Conservation (phyloP, 2,113 vertebrate species). For the Onychorhynchus coronatus region DNA sequence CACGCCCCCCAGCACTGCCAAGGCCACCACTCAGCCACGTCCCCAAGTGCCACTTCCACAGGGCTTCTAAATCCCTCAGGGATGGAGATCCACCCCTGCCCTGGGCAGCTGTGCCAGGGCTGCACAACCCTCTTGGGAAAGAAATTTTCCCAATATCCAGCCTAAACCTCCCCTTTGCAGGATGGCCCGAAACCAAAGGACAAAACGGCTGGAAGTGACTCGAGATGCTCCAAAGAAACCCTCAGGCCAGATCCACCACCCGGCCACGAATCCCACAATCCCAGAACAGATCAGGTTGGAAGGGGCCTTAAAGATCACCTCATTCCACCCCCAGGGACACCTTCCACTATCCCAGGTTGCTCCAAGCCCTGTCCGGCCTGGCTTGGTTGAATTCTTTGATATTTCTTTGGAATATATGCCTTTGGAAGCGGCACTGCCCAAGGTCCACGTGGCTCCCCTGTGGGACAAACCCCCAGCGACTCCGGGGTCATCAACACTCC, state of each 20-base stretch:
- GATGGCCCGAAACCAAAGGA: rapidly evolving
- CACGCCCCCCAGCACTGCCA: not conserved
- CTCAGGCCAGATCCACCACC: rapidly evolving
- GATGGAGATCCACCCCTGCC: not conserved
- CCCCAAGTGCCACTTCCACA: not conserved
- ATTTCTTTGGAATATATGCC: too few species aligned
- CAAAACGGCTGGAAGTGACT: not conserved
- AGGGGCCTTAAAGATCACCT: not conserved
- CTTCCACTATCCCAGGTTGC: not conserved
- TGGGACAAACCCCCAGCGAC: too few species aligned
- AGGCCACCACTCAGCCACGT: too few species aligned
- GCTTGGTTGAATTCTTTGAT: not conserved
- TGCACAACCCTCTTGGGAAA: not conserved
- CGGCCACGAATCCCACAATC: not conserved
- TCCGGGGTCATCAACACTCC: too few species aligned
- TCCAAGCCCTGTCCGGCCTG: not conserved
- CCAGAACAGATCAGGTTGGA: not conserved
- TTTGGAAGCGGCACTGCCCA: too few species aligned
- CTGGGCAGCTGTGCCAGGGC: not conserved
- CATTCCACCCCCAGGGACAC: not conserved
- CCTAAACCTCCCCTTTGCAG: rapidly evolving
- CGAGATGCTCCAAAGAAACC: rapidly evolving
- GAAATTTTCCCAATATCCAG: not conserved
- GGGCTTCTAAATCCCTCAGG: not conserved
- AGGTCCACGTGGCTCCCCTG: too few species aligned